A percentile compares a stretch with the other conserved stretches of the same genome.
Evolutionary conservation across 2,113 vertebrate species (phyloP).

Genomic region (Leptodactylus fuscus): DNA sequence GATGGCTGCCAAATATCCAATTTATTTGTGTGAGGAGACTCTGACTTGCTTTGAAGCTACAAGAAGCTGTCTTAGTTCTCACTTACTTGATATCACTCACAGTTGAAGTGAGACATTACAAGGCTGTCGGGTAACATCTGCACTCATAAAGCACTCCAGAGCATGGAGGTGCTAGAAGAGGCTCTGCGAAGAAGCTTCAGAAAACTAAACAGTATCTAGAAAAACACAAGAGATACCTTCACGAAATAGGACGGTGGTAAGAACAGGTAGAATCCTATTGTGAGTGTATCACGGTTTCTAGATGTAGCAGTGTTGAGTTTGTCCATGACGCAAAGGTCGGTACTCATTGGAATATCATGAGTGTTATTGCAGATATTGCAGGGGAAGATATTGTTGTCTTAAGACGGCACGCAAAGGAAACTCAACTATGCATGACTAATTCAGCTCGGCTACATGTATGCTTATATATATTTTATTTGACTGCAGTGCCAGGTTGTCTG

Average conservation of each 20-base stretch:
- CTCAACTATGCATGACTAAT: not conserved
- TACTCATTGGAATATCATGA: not conserved
- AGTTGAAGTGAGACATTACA: constrained; percentile 7
- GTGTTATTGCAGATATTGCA: too few relatives aligned
- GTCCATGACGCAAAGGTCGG: not conserved
- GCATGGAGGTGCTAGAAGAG: not conserved
- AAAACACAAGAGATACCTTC: not conserved
- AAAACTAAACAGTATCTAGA: not conserved
- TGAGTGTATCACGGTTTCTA: not conserved
- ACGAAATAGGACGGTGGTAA: not conserved
- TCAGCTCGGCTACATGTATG: not conserved
- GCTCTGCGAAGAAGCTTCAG: not conserved
- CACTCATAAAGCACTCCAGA: not conserved
- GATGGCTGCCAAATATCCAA: constrained; percentile 52
- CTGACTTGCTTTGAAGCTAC: constrained; percentile 25
- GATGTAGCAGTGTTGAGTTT: not conserved
- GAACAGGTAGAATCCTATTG: too few relatives aligned
- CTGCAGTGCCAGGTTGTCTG: not conserved
- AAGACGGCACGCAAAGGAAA: too few relatives aligned
- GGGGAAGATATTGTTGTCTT: too few relatives aligned
- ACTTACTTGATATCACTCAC: constrained; percentile 17
- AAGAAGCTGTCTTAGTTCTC: constrained; percentile 14
- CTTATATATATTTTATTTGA: not conserved
- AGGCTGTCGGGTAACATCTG: not conserved
- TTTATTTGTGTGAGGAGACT: constrained; percentile 49